Conservation (phyloP, 2,888 invertebrate species). For the Allophyes oxyacanthae region DNA sequence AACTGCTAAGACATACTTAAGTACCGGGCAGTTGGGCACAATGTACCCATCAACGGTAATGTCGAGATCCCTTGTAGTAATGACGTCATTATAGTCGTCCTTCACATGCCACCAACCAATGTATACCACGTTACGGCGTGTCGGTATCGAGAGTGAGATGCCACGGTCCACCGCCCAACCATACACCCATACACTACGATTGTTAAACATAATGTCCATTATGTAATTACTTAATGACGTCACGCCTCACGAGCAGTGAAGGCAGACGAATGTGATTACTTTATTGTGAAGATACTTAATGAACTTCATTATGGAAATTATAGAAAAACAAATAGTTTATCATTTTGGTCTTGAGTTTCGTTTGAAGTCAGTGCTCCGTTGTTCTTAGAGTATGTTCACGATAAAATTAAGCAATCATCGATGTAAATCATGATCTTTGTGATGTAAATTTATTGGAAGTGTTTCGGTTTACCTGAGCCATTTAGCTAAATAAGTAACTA, state of each 20-base stretch:
- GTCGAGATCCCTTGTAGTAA: constrained; percentile 42
- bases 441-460: too few relatives aligned
- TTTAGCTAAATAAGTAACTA: not conserved
- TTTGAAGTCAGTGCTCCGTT: too few relatives aligned
- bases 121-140: constrained; percentile 34
- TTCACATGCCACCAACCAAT: constrained; percentile 7
- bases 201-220: constrained; percentile 38
- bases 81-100: constrained; percentile 51
- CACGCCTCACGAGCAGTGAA: constrained; percentile 29
- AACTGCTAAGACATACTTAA: too few relatives aligned
- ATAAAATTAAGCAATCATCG: too few relatives aligned
- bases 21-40: too few relatives aligned
- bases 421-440: too few relatives aligned
- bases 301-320: constrained; percentile 1
- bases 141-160: constrained; percentile 68
- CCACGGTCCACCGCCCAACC: constrained; percentile 67
- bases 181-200: constrained; percentile 57
- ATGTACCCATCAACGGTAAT: constrained; percentile 40
- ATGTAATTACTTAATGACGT: constrained; percentile 47
- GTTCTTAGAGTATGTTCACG: too few relatives aligned
- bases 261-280: constrained; percentile 18
- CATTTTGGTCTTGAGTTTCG: not conserved
- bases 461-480: too few relatives aligned
- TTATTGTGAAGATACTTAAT: constrained; percentile 18
- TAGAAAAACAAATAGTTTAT: not conserved